Evolutionary conservation across 2,888 invertebrate species (phyloP).

Genomic region (Drosophila limbata): DNA sequence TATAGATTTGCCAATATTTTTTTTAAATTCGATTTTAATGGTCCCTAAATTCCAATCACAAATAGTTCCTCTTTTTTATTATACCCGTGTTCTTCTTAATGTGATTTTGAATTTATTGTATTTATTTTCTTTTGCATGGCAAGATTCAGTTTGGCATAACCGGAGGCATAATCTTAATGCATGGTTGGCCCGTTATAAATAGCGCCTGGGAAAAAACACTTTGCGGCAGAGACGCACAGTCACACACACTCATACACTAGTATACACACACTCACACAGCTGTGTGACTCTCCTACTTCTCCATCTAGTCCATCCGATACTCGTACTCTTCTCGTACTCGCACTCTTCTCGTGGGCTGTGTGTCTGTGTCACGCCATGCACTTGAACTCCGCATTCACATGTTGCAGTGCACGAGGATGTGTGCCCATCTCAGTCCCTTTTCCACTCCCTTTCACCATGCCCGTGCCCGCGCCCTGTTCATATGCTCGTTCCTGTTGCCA

Average conservation of each 20-base stretch:
- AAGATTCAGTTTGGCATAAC: slow-evolving; percentile 29
- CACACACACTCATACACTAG: slow-evolving; percentile 3
- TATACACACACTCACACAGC: background rate
- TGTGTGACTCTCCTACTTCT: slow-evolving; percentile 3
- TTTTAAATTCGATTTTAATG: background rate
- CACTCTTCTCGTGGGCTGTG: slow-evolving; percentile 7
- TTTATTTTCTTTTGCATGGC: slow-evolving; percentile 13
- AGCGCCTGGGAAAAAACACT: slow-evolving; percentile 83
- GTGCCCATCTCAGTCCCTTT: background rate
- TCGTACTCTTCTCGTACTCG: background rate
- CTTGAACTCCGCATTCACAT: slow-evolving; percentile 74
- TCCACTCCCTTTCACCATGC: background rate
- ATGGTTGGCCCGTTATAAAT: slow-evolving; percentile 68
- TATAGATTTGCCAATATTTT: background rate
- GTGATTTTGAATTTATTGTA: slow-evolving; percentile 4
- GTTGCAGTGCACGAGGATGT: slow-evolving; percentile 44
- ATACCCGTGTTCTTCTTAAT: background rate
- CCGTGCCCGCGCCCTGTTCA: slow-evolving; percentile 17
- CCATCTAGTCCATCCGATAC: background rate
- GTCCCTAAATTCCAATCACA: background rate
- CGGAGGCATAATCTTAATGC: slow-evolving; percentile 22
- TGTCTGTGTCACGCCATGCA: slow-evolving; percentile 72
- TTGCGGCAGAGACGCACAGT: slow-evolving; percentile 53
- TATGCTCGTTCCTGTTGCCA: slow-evolving; percentile 7
- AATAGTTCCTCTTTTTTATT: background rate